Evolutionary conservation across 2,797 vertebrate species (phyloP).

Genomic region (Gymnopithys bicolor): DNA sequence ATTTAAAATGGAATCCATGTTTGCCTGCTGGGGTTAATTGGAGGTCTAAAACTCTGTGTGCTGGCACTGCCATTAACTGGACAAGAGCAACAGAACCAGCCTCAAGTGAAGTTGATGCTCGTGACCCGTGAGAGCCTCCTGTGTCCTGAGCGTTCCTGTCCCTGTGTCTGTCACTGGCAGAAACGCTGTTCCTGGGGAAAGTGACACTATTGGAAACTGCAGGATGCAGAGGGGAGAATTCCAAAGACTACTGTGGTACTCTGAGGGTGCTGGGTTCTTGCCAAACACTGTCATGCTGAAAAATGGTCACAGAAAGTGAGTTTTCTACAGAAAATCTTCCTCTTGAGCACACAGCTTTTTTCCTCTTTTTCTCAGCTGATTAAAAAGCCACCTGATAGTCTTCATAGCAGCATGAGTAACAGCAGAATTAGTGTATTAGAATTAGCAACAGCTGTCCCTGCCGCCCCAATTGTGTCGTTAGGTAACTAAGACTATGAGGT

Average conservation of each 20-base stretch:
- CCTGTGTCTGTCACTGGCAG: fast-evolving
- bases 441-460: background rate
- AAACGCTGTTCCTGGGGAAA: background rate
- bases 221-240: background rate
- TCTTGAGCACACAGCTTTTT: fast-evolving
- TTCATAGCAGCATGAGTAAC: background rate
- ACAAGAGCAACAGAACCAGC: background rate
- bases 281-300: background rate
- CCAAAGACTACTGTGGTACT: fast-evolving
- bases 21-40: background rate
- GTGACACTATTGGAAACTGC: fast-evolving
- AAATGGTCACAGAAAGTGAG: background rate
- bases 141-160: no score
- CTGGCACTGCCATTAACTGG: background rate
- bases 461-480: fast-evolving
- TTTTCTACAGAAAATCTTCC: background rate
- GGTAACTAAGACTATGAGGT: background rate
- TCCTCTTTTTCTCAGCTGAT: background rate
- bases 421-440: background rate
- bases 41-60: background rate
- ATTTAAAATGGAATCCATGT: background rate
- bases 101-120: fast-evolving
- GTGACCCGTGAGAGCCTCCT: fast-evolving
- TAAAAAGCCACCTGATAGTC: background rate
- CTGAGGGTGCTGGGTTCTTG: fast-evolving